Percentiles rank a stretch among this genome's conserved stretches.
phyloP scores from a whole-genome alignment of 2,113 vertebrate genomes.

The Bettongia penicillata region DNA sequence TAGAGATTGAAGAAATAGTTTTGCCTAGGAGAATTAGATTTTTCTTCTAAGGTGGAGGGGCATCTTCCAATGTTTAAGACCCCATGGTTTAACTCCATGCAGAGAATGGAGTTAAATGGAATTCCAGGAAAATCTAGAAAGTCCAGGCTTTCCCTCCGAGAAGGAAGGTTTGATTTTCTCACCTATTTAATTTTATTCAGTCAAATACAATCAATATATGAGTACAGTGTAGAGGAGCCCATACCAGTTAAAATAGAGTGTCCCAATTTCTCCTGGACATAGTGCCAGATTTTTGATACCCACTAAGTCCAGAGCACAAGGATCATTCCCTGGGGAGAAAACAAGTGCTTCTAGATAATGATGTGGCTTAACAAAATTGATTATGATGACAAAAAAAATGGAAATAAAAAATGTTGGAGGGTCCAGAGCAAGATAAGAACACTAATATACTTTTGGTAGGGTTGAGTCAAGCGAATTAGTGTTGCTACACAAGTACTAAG shows the following conservation, averaged over 20 bases:
- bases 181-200: not conserved
- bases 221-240: not conserved
- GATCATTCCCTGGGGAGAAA: not conserved
- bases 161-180: not conserved
- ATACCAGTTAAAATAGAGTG: not conserved
- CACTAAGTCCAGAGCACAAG: not conserved
- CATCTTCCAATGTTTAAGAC: too few species aligned
- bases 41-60: not conserved
- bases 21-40: not conserved
- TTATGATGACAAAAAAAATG: not conserved
- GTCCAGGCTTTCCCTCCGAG: not conserved
- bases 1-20: not conserved
- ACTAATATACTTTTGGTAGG: not conserved
- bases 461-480: not conserved
- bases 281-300: not conserved
- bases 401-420: not conserved
- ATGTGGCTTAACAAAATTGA: not conserved
- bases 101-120: too few species aligned
- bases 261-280: not conserved
- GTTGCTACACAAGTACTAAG: not conserved
- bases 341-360: not conserved
- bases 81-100: too few species aligned
- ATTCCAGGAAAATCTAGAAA: not conserved
- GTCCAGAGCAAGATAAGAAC: not conserved
- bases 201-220: not conserved